Base-by-base conservation (phyloP, 2,113 vertebrate species). In the Tapirus terrestris region DNA sequence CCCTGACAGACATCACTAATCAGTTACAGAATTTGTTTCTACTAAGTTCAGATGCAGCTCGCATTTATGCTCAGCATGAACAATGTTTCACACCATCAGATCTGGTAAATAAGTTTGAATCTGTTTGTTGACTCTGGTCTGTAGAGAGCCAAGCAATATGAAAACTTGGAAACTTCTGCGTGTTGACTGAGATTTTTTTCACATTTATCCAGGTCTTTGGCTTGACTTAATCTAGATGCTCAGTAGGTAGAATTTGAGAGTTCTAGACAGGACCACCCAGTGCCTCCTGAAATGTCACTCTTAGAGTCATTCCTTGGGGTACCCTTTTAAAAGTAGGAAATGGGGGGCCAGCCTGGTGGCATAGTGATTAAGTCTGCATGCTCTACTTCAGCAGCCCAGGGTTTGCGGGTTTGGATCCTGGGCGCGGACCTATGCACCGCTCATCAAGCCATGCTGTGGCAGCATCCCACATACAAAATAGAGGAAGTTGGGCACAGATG, bases 101-200 rank as follows among this genome's bases (percentile, higher is more conserved):
- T 16, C 76, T 7, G 65, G 21, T 3, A 2, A 6, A 11, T 23
- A 48, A 16, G 86, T 25, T 25, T 43, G 76, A 76, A 77, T 45
- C 77, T 36, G 17, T 36, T 16, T 27, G 21, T 36, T 53, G 39
- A 14, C 25, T 43, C 68, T 56, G 65, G 10, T 13, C 84, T 56
- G 6, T 17, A 3, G 21, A 7, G 8, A 92, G 36, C 29, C 39
- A 20, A 11, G 9, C 20, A 8, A 43, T 36, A 14, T 5, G n/a
- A 33, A 53, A 20, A 31, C 29, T 31, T 13, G 27, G 79, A 23
- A 21, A 60, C 18, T 10, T 48, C 23, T 17, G 12, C 23, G 1
- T 36, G 8, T 6, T 1, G 4, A 4, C 17, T 25, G 33, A 33
- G 20, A 1, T 53, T 67, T 25, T 65, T 60, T 43, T 1, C 0